Base-by-base conservation (phyloP, 2,797 vertebrate species). In the Cephalopachus bancanus region DNA sequence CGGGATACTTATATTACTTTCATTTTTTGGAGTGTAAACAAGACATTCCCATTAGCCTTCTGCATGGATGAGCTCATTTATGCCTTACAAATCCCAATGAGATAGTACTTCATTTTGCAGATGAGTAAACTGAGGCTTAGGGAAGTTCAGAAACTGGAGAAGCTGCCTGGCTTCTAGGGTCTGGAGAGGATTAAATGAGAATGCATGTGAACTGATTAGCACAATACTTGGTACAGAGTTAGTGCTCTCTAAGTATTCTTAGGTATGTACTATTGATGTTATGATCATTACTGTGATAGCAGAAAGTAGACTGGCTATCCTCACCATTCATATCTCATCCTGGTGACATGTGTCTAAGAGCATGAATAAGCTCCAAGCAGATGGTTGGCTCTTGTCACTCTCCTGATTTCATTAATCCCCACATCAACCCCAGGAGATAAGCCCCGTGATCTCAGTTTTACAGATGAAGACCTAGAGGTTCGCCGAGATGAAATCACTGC, bases 11-110 rank as follows among this genome's bases (percentile, higher is more conserved):
- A 33, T 17, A 1, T 1, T 0, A 26, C 51, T 12, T 44, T 72
- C 10, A 7, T 19, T 7, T 15, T 24, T 3, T 1, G 53, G 22
- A 22, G 12, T 3, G 11, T 10, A 19, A 3, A 3, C 1, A 0
- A 89, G 24, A 65, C 33, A 10, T 11, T 80, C 22, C 33, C 19
- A 0, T 17, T 9, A 3, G 24, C 37, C 22, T 62, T 60, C 60
- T 16, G 16, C 7, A 3, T 0, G 11, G n/a, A 76, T 2, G 17
- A 62, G 12, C 3, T n/a, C 59, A 14, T 53, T 16, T 30, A 30
- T 3, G 16, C 69, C 26, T 81, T 24, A 9, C 33, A 24, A 8
- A 69, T 10, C 28, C 57, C 16, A 26, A 14, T 1, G 22, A 79
- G n/a, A 19, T 0, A 72, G 10, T 7, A 8, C 28, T n/a, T 88